Evolutionary conservation across 1,140 invertebrate genomes (phyloP).

Genomic region (Tetraneura akinire): DNA sequence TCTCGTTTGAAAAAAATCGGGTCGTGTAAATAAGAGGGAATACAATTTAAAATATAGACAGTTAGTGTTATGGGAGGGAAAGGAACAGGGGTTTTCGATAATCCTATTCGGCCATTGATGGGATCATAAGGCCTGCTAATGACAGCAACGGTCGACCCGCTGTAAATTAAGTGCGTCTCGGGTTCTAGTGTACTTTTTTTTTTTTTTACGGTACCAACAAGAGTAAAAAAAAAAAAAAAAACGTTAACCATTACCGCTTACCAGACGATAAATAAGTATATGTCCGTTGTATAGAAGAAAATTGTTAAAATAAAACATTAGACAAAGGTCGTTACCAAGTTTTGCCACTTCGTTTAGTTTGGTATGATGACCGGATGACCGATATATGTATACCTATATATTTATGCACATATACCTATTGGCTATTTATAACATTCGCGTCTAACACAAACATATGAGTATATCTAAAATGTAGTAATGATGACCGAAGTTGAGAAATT

Average conservation of each 20-base stretch:
- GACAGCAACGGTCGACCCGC: slow-evolving; percentile 36
- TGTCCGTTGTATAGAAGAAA: neutral
- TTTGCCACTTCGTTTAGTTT: neutral
- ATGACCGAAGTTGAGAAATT: slow-evolving; percentile 11
- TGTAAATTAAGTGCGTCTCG: slow-evolving; percentile 34
- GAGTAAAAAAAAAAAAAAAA: slow-evolving; percentile 18
- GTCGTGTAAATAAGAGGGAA: slow-evolving; percentile 1
- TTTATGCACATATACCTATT: neutral
- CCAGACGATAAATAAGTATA: slow-evolving; percentile 34
- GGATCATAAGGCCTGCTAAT: slow-evolving; percentile 37
- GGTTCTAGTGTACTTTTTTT: neutral
- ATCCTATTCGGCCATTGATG: slow-evolving; percentile 38
- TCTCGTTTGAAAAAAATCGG: neutral
- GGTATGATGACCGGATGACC: too few relatives aligned
- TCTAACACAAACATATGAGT: neutral
- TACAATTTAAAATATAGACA: slow-evolving; percentile 11
- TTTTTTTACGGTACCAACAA: neutral
- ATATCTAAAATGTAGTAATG: slow-evolving; percentile 24
- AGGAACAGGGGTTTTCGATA: slow-evolving; percentile 11
- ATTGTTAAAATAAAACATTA: slow-evolving; percentile 31
- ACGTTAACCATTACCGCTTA: slow-evolving; percentile 15
- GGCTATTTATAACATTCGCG: neutral
- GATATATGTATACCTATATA: too few relatives aligned
- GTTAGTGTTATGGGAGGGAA: neutral
- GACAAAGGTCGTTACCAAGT: neutral